A percentile compares a stretch with the other conserved stretches of the same genome.
These are phyloP conservation scores for Conger conger DNA, from an alignment of 2,113 vertebrate genomes.

Conservation along the genomic window DNA sequence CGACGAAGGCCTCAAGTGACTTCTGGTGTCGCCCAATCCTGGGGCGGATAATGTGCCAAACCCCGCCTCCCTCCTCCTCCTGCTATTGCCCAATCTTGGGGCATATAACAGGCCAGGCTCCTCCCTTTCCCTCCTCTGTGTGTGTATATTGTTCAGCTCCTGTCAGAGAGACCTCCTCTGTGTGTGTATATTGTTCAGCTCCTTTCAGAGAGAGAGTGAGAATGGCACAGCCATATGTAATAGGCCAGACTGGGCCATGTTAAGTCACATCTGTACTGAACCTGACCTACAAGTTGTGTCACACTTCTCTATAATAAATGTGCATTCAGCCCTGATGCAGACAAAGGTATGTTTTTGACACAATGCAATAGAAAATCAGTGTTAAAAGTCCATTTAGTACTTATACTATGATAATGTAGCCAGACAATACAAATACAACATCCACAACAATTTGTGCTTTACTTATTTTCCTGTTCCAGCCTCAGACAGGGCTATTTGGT, in stretches of 20 bases:
- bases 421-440: not conserved
- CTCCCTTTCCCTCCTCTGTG: slow-evolving; percentile 39
- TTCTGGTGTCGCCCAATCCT: not conserved
- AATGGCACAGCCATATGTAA: fast-evolving
- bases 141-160: slow-evolving; percentile 62
- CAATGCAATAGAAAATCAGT: slow-evolving; percentile 27
- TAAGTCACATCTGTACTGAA: not conserved
- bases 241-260: not conserved
- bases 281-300: not conserved
- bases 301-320: not conserved
- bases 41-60: slow-evolving; percentile 60
- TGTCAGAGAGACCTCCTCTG: slow-evolving; percentile 63
- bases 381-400: not conserved
- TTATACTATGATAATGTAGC: no score
- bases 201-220: slow-evolving; percentile 61
- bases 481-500: not conserved
- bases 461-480: not conserved
- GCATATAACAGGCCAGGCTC: slow-evolving; percentile 61
- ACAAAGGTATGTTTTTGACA: slow-evolving; percentile 24
- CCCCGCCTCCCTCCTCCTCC: slow-evolving; percentile 45
- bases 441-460: not conserved
- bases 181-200: slow-evolving; percentile 63
- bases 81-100: not conserved
- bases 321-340: not conserved
- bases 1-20: slow-evolving; percentile 90